Evolutionary conservation across 1,140 invertebrate species (phyloP).

Genomic region (Bombus polaris): DNA sequence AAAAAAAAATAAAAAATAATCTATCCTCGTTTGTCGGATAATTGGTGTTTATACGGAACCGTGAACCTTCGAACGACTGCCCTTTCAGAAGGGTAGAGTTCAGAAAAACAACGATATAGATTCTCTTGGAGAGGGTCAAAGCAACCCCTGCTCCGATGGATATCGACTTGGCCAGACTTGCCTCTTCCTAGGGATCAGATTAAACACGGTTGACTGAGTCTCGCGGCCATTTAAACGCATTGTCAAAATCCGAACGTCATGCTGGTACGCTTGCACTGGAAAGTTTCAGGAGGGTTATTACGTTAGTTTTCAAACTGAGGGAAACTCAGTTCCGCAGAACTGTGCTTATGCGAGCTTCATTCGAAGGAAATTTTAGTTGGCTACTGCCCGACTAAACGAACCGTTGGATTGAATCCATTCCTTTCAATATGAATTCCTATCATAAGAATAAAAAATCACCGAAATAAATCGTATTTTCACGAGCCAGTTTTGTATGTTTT

Average conservation of each 20-base stretch:
- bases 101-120: slow-evolving; percentile 44
- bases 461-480: too few relatives aligned
- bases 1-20: too few relatives aligned
- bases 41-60: background rate
- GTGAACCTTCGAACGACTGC: slow-evolving; percentile 3
- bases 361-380: too few relatives aligned
- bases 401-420: too few relatives aligned
- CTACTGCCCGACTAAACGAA: too few relatives aligned
- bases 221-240: slow-evolving; percentile 73
- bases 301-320: background rate
- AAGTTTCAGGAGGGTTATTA: background rate
- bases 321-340: background rate
- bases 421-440: too few relatives aligned
- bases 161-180: slow-evolving; percentile 69
- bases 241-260: slow-evolving; percentile 62
- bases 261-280: background rate
- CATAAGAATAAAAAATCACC: too few relatives aligned
- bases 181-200: slow-evolving; percentile 57
- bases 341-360: background rate
- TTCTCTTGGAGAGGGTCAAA: slow-evolving; percentile 31
- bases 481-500: too few relatives aligned
- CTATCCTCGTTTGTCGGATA: background rate
- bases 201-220: slow-evolving; percentile 61
- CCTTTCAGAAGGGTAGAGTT: slow-evolving; percentile 37
- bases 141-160: slow-evolving; percentile 52